Base-by-base conservation (phyloP, 2,113 vertebrate genomes). In the Saccopteryx bilineata region DNA sequence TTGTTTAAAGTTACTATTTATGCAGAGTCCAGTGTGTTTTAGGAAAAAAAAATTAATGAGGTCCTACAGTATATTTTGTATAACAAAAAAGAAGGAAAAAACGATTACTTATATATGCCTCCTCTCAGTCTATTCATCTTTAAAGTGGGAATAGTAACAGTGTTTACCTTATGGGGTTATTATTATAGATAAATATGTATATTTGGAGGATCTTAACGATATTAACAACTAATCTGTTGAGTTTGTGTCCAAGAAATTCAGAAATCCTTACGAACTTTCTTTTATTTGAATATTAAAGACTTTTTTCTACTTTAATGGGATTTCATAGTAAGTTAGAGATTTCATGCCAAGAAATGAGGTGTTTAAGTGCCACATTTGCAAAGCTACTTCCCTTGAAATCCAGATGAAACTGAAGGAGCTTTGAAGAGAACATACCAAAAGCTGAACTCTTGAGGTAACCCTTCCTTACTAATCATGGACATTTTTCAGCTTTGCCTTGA, bases 401-500 rank as follows among this genome's bases (percentile, higher is more conserved):
- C 58, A 85, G 33, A 66, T 87, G 90, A 92, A 84, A 87, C 23
- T 68, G 33, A 78, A 96, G 74, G 61, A 81, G 7, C 5, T 48
- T 84, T 84, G 28, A 97, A 92, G 89, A 50, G 60, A 84, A 66
- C 0, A 0, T 21, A 90, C 21, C 63, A 81, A 92, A 96, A 92
- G 87, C 93, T 96, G 93, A 97, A 93, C 86, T 90, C 18, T 28
- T 93, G 26, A 92, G 96, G 75, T 96, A 96, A 96, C 95, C 65
- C 80, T 93, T 71, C 93, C 95, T 96, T 97, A 96, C 69, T 94
- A 94, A 93, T 98, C 78, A 71, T 93, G 97, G 94, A 97, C 69
- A 96, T 97, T 97, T 97, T 89, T 97, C 58, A 97, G 66, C 86
- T 96, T 90, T 95, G 96, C 84, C 56, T 97, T 96, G 90, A 97